Evolutionary conservation across 1,140 invertebrate species (phyloP), one percentile per base, ranked within the genome.

Genomic region (Telenomus remus): DNA sequence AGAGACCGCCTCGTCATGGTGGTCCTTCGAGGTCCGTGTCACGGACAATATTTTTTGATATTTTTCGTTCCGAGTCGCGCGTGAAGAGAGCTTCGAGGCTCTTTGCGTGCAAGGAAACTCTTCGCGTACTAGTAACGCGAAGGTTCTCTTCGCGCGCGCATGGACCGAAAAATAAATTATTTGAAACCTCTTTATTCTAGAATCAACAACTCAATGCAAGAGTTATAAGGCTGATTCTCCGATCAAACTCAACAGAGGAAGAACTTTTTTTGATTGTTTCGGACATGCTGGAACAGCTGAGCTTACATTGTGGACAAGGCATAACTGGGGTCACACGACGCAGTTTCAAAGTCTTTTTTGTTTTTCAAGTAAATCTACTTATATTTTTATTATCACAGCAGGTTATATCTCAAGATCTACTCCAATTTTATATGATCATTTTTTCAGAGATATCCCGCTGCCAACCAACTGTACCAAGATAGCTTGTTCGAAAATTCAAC

Each of bases 231-330:
- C 8, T 47, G 11, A 54, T 54, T 19, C 9, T 27, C 6, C 46
- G 60, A 54, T 3, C 54, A 7, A 43, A 64, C n/a, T 0, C 60
- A 37, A 47, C 60, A 6, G 50, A 54, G 15, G 60, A 64, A 48
- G 60, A 64, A 48, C 47, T 64, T 6, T 64, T 47, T 39, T 39
- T 64, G 12, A 64, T 64, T 0, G 10, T 39, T 39, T 64, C 19
- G 1, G 50, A 64, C 39, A 13, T 47, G 12, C 19, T 37, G 6
- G 27, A 64, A 11, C 19, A 54, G 37, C 9, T 64, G 19, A 1
- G 34, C 11, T 39, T 54, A 12, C 46, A 54, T 15, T 64, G 13
- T 48, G 60, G 60, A 54, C 15, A 13, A 4, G 42, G 19, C 19
- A 27, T 50, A 3, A 19, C 47, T 2, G 12, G 15, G 12, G 4